phyloP scores from a whole-genome alignment of 2,888 invertebrate genomes.

The Drosophila demipolita region DNA sequence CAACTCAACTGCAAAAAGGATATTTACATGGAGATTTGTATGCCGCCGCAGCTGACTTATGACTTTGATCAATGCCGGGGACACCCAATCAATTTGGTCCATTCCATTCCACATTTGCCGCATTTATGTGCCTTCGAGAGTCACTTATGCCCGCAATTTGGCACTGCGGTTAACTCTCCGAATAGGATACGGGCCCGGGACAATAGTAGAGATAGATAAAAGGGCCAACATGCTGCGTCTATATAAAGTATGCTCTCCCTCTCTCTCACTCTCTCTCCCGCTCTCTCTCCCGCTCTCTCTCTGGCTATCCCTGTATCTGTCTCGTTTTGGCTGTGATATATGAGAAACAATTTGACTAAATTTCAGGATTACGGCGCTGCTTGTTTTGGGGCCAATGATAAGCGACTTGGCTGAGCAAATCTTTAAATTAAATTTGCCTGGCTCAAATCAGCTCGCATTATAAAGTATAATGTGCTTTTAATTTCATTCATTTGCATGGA shows the following conservation, averaged over 20 bases:
- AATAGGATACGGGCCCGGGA: conserved; percentile 20
- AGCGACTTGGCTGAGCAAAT: conserved; percentile 59
- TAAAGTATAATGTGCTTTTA: conserved; percentile 80
- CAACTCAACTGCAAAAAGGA: conserved; percentile 75
- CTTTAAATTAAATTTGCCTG: conserved; percentile 72
- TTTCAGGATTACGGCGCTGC: conserved; percentile 8
- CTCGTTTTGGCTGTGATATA: conserved; percentile 48
- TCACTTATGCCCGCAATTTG: conserved; percentile 80
- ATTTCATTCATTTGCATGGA: conserved; percentile 80
- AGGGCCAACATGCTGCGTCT: neutral
- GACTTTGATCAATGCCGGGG: conserved; percentile 76
- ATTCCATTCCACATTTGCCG: conserved; percentile 44
- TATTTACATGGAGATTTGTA: conserved; percentile 80
- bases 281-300: neutral
- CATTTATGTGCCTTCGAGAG: conserved; percentile 69
- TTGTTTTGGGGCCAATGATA: conserved; percentile 25
- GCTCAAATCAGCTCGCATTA: conserved; percentile 76
- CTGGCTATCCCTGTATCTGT: neutral
- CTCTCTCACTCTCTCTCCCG: conserved; percentile 3
- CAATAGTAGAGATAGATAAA: neutral
- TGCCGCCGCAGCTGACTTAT: conserved; percentile 76
- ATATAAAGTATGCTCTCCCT: neutral
- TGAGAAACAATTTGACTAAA: conserved; percentile 43
- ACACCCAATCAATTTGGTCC: conserved; percentile 61
- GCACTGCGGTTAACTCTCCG: conserved; percentile 68